Evolutionary conservation across 2,797 vertebrate species (phyloP), one percentile per base, ranked within the genome.

Genomic region (Heteromormyrus szaboi): DNA sequence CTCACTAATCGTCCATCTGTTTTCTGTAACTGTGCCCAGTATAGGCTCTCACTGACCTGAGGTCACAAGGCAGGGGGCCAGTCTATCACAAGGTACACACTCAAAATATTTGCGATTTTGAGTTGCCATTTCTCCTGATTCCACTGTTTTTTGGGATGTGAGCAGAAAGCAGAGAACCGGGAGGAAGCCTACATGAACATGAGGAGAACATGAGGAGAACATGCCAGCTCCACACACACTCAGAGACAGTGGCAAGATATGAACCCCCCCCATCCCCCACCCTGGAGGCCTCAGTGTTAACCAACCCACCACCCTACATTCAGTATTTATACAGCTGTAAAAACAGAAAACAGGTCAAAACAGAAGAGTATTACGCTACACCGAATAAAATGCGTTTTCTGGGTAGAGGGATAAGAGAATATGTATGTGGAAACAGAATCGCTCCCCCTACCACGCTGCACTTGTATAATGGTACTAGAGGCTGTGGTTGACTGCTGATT

Each of bases 261-360:
- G 72, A 79, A 8, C 72, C 46, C 44, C 53, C 14, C 17, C 14
- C 53, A 54, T 14, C 65, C 14, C 14, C 68, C 12, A 12, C 65
- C 65, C 29, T 33, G 29, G 68, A 76, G 44, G 8, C 79, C 41
- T 46, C 79, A 4, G 79, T 83, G 41, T 46, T 50, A 50, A 22
- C 79, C 46, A 22, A 12, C 1, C 46, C n/a, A 22, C 81, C 44
- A 44, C 14, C 37, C 72, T 79, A 79, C 72, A 41, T 17, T 84
- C 19, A 50, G 79, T 84, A 84, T 50, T 84, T 84, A 84, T 50
- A 84, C 81, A 48, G 81, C 81, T 84, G 46, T 84, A 50, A 48
- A 50, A 84, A 50, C 48, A 50, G 81, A 44, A 84, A n/a, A 48
- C 41, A 12, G 44, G 22, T 14, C 37, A 33, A n/a, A 50, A 84